A percentile compares a stretch with the other conserved stretches of the same genome.
Evolutionary conservation across 2,888 invertebrate genomes (phyloP).

Genomic region (Lasius fuliginosus): DNA sequence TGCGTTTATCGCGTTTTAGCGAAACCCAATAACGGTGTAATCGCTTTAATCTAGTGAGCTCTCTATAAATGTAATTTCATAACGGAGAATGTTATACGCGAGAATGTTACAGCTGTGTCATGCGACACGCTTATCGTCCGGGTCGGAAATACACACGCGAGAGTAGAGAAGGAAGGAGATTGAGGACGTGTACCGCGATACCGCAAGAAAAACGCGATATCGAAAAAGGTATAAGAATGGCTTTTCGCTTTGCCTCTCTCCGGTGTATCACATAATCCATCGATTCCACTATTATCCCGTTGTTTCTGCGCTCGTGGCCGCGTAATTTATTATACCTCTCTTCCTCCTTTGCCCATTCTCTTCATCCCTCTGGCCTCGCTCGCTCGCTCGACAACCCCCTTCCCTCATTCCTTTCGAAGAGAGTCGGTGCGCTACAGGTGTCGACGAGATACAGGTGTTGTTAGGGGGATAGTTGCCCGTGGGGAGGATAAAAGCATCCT

Average conservation of each 20-base stretch:
- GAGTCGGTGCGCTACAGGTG: slow-evolving; percentile 83
- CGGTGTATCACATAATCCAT: slow-evolving; percentile 79
- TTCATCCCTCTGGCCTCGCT: slow-evolving; percentile 29
- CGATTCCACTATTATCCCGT: slow-evolving; percentile 83
- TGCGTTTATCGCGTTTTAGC: slow-evolving; percentile 39
- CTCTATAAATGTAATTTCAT: slow-evolving; percentile 54
- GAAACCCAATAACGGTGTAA: slow-evolving; percentile 41
- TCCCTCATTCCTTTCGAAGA: slow-evolving; percentile 45
- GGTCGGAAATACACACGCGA: slow-evolving; percentile 1
- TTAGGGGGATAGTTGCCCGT: slow-evolving; percentile 70
- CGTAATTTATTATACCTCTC: slow-evolving; percentile 81
- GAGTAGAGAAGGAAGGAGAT: not conserved
- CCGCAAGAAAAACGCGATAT: slow-evolving; percentile 73
- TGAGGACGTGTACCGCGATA: slow-evolving; percentile 57
- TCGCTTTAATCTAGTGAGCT: slow-evolving; percentile 49
- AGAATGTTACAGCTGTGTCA: slow-evolving; percentile 21
- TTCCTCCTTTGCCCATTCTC: slow-evolving; percentile 34
- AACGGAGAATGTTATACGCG: slow-evolving; percentile 10
- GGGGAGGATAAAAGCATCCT: slow-evolving; percentile 62
- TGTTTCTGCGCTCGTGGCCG: slow-evolving; percentile 81
- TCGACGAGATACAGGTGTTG: slow-evolving; percentile 84
- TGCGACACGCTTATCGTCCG: slow-evolving; percentile 27
- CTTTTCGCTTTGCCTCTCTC: slow-evolving; percentile 67
- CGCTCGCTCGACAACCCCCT: slow-evolving; percentile 37
- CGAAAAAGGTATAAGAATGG: slow-evolving; percentile 75